Conservation (phyloP, 2,113 vertebrate genomes). For the Mesembrinibis cayennensis region DNA sequence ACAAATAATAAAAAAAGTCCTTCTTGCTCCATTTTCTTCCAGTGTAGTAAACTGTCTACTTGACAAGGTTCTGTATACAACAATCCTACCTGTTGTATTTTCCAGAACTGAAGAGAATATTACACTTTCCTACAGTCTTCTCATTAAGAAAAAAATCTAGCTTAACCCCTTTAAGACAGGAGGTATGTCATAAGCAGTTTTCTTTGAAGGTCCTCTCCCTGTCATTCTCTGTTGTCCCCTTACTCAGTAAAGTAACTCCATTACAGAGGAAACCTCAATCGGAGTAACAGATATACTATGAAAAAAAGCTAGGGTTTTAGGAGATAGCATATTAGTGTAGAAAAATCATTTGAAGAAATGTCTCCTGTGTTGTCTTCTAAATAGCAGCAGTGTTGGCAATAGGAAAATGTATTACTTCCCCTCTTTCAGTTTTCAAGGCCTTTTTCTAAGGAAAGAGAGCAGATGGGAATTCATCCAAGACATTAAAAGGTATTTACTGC, state of each 20-base stretch:
- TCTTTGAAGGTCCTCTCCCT: neutral
- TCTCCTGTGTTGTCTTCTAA: neutral
- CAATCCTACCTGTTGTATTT: conserved; percentile 48
- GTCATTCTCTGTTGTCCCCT: neutral
- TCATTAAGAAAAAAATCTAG: neutral
- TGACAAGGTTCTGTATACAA: conserved; percentile 37
- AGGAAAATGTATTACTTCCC: neutral
- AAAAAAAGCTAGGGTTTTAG: neutral
- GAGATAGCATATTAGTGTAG: neutral
- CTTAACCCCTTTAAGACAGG: neutral
- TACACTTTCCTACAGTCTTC: neutral
- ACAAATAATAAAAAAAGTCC: conserved; percentile 67
- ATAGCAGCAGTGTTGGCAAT: neutral
- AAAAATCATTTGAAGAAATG: neutral
- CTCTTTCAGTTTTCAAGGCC: neutral
- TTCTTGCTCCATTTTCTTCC: conserved; percentile 65
- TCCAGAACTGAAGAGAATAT: conserved; percentile 1
- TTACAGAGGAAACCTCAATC: neutral
- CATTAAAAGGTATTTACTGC: conserved; percentile 1
- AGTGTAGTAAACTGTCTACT: conserved; percentile 50
- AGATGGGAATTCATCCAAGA: neutral
- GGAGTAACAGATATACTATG: neutral
- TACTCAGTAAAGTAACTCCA: neutral
- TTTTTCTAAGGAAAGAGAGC: neutral
- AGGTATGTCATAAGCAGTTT: neutral